phyloP scores from a whole-genome alignment of 2,113 vertebrate species.

The Gyps fulvus region DNA sequence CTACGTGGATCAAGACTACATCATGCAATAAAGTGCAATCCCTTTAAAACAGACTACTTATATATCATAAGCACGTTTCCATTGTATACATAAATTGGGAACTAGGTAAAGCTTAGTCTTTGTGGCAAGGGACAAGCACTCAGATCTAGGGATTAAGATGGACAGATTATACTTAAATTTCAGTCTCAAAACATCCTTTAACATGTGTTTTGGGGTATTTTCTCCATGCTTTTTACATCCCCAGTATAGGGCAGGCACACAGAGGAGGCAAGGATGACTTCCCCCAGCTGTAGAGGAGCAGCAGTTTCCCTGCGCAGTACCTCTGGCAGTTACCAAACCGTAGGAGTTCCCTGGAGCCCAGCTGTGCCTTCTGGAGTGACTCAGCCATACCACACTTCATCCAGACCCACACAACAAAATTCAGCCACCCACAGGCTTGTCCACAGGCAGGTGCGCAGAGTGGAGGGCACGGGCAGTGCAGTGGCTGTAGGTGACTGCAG shows the following conservation, averaged over 20 bases:
- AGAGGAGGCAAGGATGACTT: not conserved
- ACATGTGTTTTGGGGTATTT: not conserved
- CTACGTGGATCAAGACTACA: not conserved
- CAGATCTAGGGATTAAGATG: not conserved
- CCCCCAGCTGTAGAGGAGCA: fast-evolving
- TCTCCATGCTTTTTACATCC: not conserved
- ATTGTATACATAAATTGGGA: not conserved
- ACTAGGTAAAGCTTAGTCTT: not conserved
- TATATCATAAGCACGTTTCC: not conserved
- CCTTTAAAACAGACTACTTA: not conserved
- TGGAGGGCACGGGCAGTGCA: fast-evolving
- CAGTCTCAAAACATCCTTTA: not conserved
- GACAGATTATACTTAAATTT: not conserved
- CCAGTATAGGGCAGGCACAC: not conserved
- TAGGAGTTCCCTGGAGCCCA: not conserved
- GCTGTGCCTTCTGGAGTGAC: not conserved
- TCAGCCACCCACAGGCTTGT: fast-evolving
- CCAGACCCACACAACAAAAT: not conserved
- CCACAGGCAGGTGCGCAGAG: not conserved
- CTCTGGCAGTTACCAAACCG: fast-evolving
- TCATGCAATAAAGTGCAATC: not conserved
- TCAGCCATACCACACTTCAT: not conserved
- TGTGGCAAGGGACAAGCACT: not conserved
- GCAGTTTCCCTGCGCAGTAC: fast-evolving
- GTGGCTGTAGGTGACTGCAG: not conserved